Percentiles rank a stretch among this genome's conserved stretches.
Evolutionary conservation across 2,797 vertebrate species (phyloP).

Genomic region (Lophotriccus pileatus): DNA sequence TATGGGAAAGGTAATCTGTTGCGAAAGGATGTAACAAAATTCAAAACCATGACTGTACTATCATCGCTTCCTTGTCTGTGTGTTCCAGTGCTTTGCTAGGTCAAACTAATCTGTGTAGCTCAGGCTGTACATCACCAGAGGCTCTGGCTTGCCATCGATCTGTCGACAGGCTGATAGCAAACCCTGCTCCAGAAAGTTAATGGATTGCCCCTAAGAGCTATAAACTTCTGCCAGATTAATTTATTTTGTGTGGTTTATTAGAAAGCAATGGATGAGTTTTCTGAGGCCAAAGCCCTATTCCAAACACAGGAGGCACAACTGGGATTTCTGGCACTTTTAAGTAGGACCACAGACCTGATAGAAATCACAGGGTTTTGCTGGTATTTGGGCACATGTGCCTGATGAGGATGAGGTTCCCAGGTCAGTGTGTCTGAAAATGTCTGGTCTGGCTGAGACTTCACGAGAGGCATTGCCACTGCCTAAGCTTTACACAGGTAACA

Average conservation of each 20-base stretch:
- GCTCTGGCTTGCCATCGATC: background rate
- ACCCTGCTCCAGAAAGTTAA: background rate
- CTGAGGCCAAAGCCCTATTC: background rate
- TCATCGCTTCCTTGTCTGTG: background rate
- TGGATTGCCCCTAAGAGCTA: accelerated
- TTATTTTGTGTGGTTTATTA: background rate
- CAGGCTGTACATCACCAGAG: background rate
- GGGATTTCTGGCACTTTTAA: background rate
- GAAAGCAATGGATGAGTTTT: background rate
- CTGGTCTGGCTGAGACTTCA: background rate
- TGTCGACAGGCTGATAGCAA: background rate
- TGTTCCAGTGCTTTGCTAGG: background rate
- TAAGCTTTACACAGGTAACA: background rate
- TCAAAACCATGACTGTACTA: background rate
- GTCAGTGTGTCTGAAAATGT: background rate
- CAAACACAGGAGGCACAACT: background rate
- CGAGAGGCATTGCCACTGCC: background rate
- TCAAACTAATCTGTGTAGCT: background rate
- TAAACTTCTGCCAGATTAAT: background rate
- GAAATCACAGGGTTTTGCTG: background rate
- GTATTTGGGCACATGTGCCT: background rate
- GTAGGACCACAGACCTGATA: background rate
- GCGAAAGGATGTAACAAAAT: background rate
- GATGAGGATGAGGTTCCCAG: background rate
- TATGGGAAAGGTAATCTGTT: background rate